phyloP scores from a whole-genome alignment of 2,797 vertebrate genomes.

The Pseudocheirus occidentalis region DNA sequence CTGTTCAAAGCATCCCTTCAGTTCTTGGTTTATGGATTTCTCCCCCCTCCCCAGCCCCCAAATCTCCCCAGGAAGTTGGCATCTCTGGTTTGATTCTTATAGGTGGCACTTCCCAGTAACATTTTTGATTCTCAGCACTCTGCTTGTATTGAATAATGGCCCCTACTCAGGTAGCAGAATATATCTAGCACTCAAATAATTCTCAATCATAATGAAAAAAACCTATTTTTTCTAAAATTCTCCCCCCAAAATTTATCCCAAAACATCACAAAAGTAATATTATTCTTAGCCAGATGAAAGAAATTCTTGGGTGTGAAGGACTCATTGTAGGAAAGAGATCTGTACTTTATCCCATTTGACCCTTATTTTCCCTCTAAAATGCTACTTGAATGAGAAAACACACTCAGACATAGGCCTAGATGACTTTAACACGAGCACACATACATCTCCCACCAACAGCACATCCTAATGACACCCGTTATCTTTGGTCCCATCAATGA shows the following conservation, averaged over 20 bases:
- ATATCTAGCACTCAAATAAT: not conserved
- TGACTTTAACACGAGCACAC: not conserved
- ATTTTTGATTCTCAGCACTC: not conserved
- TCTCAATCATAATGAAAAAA: not conserved
- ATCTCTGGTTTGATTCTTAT: not conserved
- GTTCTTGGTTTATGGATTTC: not conserved
- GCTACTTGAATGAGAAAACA: not conserved
- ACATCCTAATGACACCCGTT: not conserved
- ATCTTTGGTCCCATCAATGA: not conserved
- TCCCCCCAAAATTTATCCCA: not conserved
- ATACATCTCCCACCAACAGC: not conserved
- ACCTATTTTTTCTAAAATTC: not conserved
- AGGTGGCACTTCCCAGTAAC: not conserved
- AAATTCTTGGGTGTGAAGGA: not conserved
- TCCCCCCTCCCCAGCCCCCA: not conserved
- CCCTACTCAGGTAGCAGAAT: not conserved
- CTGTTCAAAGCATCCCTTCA: not conserved
- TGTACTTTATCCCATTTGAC: not conserved
- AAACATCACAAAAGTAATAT: not conserved
- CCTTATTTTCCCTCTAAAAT: not conserved
- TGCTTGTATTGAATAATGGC: not conserved
- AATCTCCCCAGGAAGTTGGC: not conserved
- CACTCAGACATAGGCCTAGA: not conserved
- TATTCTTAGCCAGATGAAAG: not conserved
- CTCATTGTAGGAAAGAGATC: not conserved